phyloP scores from a whole-genome alignment of 2,113 vertebrate species.

The Bubo blakistoni region DNA sequence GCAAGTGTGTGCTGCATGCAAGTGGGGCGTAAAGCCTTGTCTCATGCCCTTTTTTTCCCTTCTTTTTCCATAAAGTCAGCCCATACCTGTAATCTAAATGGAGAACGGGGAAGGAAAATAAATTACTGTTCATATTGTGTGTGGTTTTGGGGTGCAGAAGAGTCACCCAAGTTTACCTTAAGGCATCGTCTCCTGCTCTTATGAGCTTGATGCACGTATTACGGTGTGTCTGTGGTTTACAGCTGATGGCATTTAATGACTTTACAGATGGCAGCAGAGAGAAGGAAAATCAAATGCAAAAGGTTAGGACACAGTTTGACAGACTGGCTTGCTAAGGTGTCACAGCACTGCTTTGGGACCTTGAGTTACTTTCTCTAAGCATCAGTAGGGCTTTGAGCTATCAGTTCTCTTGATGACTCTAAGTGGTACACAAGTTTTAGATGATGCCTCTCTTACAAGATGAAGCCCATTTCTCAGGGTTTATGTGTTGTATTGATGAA shows the following conservation, averaged over 20 bases:
- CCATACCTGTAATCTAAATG: neutral
- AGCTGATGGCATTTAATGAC: neutral
- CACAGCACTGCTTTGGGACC: neutral
- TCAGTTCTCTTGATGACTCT: neutral
- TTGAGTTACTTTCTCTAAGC: neutral
- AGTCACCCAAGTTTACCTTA: neutral
- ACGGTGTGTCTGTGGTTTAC: neutral
- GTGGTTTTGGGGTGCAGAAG: neutral
- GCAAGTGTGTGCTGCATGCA: rapidly evolving
- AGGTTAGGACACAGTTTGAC: neutral
- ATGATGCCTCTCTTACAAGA: neutral
- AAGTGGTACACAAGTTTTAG: neutral
- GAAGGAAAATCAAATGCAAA: neutral
- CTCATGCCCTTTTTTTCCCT: neutral
- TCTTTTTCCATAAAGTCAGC: neutral
- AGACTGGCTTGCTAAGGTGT: neutral
- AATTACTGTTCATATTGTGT: neutral
- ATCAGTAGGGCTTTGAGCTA: neutral
- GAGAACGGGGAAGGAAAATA: neutral
- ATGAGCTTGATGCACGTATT: rapidly evolving
- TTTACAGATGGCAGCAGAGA: neutral
- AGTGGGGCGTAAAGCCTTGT: neutral
- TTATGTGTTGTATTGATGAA: neutral
- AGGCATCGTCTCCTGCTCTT: neutral
- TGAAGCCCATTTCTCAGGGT: neutral